Percentiles rank a stretch among this genome's conserved stretches.
These are phyloP conservation scores for Lysandra bellargus DNA, from an alignment of 2,888 invertebrate species.

Conservation along the genomic window DNA sequence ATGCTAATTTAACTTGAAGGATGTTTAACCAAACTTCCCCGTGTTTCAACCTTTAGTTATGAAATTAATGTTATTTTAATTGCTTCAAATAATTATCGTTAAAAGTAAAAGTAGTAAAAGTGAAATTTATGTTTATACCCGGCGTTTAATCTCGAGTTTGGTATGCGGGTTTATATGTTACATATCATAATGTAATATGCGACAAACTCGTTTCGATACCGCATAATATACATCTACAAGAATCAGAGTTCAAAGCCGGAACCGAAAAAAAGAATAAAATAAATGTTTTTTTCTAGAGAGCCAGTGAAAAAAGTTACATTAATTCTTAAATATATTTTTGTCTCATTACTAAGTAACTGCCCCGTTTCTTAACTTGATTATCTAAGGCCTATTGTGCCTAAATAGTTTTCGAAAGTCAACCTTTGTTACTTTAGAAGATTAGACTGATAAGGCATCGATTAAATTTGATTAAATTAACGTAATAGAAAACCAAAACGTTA, in stretches of 20 bases:
- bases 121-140: constrained; percentile 72
- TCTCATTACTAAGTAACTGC: too few species aligned
- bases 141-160: constrained; percentile 61
- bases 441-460: not conserved
- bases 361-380: not conserved
- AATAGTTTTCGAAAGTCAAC: not conserved
- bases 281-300: too few species aligned
- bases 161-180: constrained; percentile 65
- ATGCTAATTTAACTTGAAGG: not conserved
- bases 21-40: not conserved
- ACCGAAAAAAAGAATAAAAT: not conserved
- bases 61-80: constrained; percentile 2
- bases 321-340: too few species aligned
- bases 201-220: constrained; percentile 49
- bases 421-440: not conserved
- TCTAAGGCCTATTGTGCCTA: not conserved
- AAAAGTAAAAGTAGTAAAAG: constrained; percentile 72
- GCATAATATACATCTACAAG: constrained; percentile 33
- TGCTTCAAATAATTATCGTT: constrained; percentile 15
- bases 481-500: not conserved
- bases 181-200: constrained; percentile 23
- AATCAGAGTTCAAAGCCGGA: not conserved
- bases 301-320: too few species aligned
- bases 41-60: not conserved
- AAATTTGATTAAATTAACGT: not conserved